Evolutionary conservation across 2,113 vertebrate genomes (phyloP).

Genomic region (Aptenodytes patagonicus): DNA sequence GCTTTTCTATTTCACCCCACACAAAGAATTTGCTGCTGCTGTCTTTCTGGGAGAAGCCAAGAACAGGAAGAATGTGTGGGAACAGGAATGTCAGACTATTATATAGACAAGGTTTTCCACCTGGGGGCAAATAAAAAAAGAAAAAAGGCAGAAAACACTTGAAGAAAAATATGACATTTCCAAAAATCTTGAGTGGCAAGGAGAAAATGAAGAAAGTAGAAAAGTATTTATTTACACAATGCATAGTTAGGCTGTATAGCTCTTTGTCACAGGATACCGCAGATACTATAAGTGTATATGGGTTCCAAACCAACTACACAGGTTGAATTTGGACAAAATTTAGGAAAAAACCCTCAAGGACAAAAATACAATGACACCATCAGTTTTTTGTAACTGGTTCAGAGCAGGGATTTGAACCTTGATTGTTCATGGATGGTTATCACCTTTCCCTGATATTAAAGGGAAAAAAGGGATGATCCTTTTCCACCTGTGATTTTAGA

Average conservation of each 20-base stretch:
- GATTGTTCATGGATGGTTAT: neutral
- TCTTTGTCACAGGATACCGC: neutral
- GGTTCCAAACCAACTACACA: neutral
- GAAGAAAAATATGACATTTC: neutral
- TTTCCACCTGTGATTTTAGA: slow-evolving; percentile 26
- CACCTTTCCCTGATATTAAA: neutral
- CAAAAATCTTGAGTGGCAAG: slow-evolving; percentile 20
- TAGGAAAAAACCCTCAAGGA: neutral
- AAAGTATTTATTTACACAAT: neutral
- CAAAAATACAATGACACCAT: neutral
- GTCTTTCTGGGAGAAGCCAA: neutral
- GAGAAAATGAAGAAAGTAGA: neutral
- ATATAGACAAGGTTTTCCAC: neutral
- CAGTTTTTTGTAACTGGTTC: neutral
- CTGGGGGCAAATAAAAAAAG: neutral
- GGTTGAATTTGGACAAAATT: neutral
- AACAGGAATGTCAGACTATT: slow-evolving; percentile 18
- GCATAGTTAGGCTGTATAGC: neutral
- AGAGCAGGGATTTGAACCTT: neutral
- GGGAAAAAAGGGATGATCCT: neutral
- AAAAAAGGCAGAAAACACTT: neutral
- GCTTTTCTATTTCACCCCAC: neutral
- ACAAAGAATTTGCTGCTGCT: neutral
- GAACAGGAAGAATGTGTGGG: neutral
- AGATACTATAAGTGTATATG: neutral